phyloP scores from a whole-genome alignment of 2,797 vertebrate genomes.

The Mormyrus hasselquistii region DNA sequence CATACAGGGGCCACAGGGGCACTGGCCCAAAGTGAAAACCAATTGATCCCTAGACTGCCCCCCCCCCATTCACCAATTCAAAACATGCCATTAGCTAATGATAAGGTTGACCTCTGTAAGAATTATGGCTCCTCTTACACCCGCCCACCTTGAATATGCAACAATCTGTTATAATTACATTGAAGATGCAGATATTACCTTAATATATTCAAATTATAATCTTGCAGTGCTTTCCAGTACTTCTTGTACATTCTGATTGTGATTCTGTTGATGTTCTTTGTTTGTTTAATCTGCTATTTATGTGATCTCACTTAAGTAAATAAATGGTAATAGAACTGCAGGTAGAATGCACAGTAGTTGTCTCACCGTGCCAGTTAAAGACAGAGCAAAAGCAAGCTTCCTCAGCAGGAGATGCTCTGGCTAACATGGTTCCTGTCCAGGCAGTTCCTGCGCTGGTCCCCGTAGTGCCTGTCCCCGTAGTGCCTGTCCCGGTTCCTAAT shows the following conservation, averaged over 20 bases:
- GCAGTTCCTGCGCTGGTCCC: background rate
- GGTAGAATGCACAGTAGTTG: background rate
- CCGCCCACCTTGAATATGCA: background rate
- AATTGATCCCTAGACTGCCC: background rate
- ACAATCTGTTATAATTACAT: background rate
- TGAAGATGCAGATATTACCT: background rate
- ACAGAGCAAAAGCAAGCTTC: too few relatives aligned
- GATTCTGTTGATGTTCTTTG: background rate
- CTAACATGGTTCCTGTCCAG: background rate
- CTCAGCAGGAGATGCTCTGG: too few relatives aligned
- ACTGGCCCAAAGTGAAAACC: background rate
- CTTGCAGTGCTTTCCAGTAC: background rate
- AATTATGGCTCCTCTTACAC: background rate
- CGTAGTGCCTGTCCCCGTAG: too few relatives aligned
- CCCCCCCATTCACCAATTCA: background rate
- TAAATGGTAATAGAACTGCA: background rate
- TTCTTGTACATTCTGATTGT: background rate
- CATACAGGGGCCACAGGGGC: background rate
- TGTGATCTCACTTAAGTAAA: background rate
- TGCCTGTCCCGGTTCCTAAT: too few relatives aligned
- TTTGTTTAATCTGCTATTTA: background rate
- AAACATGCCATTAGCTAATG: background rate
- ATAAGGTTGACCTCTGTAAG: background rate
- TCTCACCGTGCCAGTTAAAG: too few relatives aligned
- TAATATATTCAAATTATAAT: background rate